These are phyloP conservation scores for Rachycentron canadum DNA, from an alignment of 2,797 vertebrate genomes.

Conservation along the genomic window DNA sequence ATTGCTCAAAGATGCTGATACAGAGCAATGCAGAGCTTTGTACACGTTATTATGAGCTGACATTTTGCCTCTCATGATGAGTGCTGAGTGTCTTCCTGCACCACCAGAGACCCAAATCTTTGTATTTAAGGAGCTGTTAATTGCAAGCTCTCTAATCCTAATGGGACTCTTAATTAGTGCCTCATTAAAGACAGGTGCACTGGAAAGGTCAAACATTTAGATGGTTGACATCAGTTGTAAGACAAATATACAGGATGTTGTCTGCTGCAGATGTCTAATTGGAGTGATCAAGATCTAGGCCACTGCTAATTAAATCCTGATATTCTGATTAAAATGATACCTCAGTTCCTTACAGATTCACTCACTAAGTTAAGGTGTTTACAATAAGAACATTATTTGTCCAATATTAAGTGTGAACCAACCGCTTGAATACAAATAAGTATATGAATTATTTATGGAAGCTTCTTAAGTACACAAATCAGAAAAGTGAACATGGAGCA, in stretches of 20 bases:
- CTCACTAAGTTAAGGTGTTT: not conserved
- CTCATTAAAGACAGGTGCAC: conserved; percentile 62
- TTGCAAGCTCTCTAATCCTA: conserved; percentile 51
- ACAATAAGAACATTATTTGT: not conserved
- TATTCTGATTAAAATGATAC: conserved; percentile 33
- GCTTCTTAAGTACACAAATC: not conserved
- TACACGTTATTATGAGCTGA: conserved; percentile 36
- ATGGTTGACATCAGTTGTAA: conserved; percentile 45
- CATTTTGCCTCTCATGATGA: conserved; percentile 38
- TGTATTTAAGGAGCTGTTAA: conserved; percentile 55
- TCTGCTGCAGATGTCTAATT: conserved; percentile 59
- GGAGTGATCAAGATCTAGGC: conserved; percentile 33
- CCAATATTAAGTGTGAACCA: not conserved
- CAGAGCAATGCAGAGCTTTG: not conserved
- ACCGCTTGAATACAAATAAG: not conserved
- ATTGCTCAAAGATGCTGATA: conserved; percentile 4
- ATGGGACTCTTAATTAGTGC: conserved; percentile 60
- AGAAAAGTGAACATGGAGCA: not conserved
- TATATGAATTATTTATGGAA: not conserved
- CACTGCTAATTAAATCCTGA: conserved; percentile 45
- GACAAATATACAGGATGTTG: conserved; percentile 53
- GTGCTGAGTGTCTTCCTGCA: conserved; percentile 2
- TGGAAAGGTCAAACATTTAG: conserved; percentile 61
- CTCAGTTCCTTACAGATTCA: not conserved
- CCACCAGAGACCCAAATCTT: conserved; percentile 37